Conservation (phyloP, 2,888 invertebrate genomes). For the Actias luna region DNA sequence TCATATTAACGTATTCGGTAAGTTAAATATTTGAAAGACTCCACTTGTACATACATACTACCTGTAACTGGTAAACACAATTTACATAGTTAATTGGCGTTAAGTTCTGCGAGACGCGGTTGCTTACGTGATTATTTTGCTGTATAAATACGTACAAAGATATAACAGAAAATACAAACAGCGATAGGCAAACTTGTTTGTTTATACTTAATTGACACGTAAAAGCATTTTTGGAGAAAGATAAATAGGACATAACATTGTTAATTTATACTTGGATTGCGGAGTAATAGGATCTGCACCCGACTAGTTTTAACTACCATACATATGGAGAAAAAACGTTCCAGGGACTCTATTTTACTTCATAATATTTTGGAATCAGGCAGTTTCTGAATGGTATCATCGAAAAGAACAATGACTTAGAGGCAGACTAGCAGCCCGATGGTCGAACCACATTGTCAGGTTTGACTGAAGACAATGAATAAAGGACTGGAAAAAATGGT, state of each 20-base stretch:
- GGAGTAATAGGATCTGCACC: too few species aligned
- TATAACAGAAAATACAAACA: conserved; percentile 15
- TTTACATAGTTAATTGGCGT: conserved; percentile 26
- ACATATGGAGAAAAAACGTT: too few species aligned
- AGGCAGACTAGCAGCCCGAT: too few species aligned
- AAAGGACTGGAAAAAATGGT: too few species aligned
- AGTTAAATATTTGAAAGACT: not conserved
- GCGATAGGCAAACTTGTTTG: conserved; percentile 12
- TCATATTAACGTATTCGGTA: not conserved
- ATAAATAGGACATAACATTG: not conserved
- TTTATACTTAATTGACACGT: conserved; percentile 7
- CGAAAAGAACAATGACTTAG: too few species aligned
- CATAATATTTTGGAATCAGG: too few species aligned
- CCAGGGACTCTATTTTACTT: too few species aligned
- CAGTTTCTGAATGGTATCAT: too few species aligned
- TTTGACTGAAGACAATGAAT: too few species aligned
- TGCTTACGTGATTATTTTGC: conserved; percentile 19
- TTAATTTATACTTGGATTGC: not conserved
- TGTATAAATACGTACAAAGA: conserved; percentile 19
- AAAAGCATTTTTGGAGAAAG: conserved; percentile 1
- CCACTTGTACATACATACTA: not conserved
- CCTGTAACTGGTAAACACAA: conserved; percentile 23
- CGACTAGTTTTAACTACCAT: too few species aligned
- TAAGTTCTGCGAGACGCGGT: conserved; percentile 20
- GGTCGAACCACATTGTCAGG: too few species aligned